phyloP scores from a whole-genome alignment of 2,113 vertebrate genomes.

The Aptenodytes patagonicus region DNA sequence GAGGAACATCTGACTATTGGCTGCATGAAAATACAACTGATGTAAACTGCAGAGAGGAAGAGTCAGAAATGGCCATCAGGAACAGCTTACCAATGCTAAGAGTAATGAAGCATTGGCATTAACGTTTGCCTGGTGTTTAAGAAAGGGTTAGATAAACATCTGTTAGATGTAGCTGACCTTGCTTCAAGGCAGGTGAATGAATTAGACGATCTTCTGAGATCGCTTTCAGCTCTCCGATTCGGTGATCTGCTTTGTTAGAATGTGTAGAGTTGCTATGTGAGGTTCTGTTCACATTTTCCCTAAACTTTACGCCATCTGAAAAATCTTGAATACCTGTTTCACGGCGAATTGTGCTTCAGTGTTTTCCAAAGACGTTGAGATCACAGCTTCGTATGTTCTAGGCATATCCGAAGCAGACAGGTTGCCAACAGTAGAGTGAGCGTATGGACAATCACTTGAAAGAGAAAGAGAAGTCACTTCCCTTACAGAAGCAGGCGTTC shows the following conservation, averaged over 20 bases:
- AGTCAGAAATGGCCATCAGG: not conserved
- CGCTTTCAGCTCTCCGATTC: not conserved
- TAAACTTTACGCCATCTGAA: not conserved
- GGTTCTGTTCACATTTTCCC: not conserved
- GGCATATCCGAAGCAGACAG: not conserved
- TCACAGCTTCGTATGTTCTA: not conserved
- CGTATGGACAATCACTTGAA: not conserved
- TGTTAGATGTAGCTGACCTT: not conserved
- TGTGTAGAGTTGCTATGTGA: not conserved
- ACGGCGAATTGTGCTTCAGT: not conserved
- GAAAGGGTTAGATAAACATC: not conserved
- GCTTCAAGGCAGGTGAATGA: not conserved
- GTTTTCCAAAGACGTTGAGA: not conserved
- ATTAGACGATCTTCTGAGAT: not conserved
- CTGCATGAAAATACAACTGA: not conserved
- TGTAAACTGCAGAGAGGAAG: not conserved
- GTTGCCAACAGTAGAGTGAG: not conserved
- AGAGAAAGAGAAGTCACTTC: conserved; percentile 41
- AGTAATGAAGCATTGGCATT: not conserved
- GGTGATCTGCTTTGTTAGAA: not conserved
- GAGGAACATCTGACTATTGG: not conserved
- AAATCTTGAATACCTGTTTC: not conserved
- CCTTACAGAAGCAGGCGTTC: conserved; percentile 34
- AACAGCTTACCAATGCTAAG: not conserved
- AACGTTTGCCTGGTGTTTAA: not conserved